Evolutionary conservation across 2,797 vertebrate genomes (phyloP), one percentile per base, ranked within the genome.

Genomic region (Alauda arvensis): DNA sequence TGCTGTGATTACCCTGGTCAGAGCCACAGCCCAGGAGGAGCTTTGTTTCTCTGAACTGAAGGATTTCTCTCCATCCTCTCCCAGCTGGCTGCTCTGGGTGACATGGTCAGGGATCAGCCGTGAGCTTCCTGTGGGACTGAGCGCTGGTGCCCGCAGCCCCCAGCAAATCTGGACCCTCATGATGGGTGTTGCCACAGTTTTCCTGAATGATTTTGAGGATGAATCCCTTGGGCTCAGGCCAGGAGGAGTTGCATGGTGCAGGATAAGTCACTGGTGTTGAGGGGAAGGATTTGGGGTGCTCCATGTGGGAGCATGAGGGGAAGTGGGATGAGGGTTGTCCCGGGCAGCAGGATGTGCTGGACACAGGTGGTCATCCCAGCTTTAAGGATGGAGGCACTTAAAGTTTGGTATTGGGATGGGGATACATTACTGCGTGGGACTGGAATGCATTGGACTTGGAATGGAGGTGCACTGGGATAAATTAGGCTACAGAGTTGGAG

Each of bases 261-360:
- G 49, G 37, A 11, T 0, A 8, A 61, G 53, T 69, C 34, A 18
- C 31, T 14, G 17, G 40, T n/a, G 40, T 3, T 1, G 6, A 19
- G 33, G 33, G 25, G 18, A 67, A 66, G 31, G 49, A 40, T 69
- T 75, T 26, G 48, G 71, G 67, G 18, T 57, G 45, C 24, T 42
- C 16, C 1, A 0, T 59, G 6, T 33, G 0, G 45, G 39, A 63
- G 14, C 28, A 9, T 0, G 0, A 24, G 6, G 19, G 34, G 25
- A 46, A 19, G 29, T 16, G 12, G 52, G 76, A 19, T 45, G 63
- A 21, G 10, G 1, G 10, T 12, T 48, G 20, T 34, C 24, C 17
- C 82, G 60, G 28, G 37, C 10, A 61, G 46, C 6, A 16, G 33
- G 33, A 9, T 65, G 31, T 45, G 55, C 56, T 56, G 59, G 42